These are phyloP conservation scores for Chelonia mydas DNA, from an alignment of 2,797 vertebrate species.

Conservation along the genomic window DNA sequence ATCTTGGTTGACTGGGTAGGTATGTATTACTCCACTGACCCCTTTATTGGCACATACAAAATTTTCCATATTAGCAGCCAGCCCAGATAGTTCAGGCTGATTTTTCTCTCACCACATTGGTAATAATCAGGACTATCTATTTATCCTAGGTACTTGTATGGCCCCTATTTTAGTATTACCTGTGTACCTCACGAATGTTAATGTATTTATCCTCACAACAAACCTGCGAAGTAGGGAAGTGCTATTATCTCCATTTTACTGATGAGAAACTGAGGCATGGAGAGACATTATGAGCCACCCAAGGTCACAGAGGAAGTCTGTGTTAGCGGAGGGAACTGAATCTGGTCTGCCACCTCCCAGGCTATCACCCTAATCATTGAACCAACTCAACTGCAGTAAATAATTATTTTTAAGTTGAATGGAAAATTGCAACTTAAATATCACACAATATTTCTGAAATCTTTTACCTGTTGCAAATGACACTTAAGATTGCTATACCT, in stretches of 20 bases:
- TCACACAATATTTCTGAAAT: background rate
- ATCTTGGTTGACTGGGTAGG: background rate
- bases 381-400: background rate
- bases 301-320: background rate
- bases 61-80: background rate
- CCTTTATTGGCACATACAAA: background rate
- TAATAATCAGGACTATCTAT: background rate
- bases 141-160: background rate
- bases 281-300: background rate
- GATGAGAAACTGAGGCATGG: fast-evolving
- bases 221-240: background rate
- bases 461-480: background rate
- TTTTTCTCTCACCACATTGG: background rate
- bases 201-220: background rate
- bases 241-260: background rate
- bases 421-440: background rate
- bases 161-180: background rate
- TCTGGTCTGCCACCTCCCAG: background rate
- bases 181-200: background rate
- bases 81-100: background rate
- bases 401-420: background rate
- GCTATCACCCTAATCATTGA: background rate
- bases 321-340: background rate
- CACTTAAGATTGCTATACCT: background rate
- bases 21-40: background rate